Conservation (phyloP, 2,888 invertebrate species). For the Agonopterix alstromeriana region DNA sequence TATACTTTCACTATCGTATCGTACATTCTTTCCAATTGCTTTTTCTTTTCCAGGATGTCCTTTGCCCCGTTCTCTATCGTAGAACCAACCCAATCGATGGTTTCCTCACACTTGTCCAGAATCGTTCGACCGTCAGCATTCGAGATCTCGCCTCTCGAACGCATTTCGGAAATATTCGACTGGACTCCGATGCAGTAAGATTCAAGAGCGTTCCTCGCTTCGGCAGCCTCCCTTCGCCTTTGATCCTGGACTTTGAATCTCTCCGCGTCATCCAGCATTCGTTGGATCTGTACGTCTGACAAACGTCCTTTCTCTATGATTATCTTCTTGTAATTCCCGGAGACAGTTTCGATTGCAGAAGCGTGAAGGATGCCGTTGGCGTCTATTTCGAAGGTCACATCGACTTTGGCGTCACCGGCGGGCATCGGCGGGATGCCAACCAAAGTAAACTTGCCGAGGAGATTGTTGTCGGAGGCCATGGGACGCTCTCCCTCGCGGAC, state of each 20-base stretch:
- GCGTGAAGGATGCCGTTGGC: constrained; percentile 86
- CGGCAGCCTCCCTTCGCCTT: constrained; percentile 76
- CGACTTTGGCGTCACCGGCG: constrained; percentile 76
- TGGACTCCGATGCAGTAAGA: constrained; percentile 49
- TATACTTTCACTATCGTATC: too few relatives aligned
- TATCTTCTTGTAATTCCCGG: constrained; percentile 80
- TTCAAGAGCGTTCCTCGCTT: constrained; percentile 78
- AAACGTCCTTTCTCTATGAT: constrained; percentile 84
- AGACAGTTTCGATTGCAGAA: constrained; percentile 78
- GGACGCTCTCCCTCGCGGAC: constrained; percentile 83
- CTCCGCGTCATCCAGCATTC: constrained; percentile 82
- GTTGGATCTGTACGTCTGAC: constrained; percentile 84
- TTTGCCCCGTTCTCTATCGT: too few relatives aligned
- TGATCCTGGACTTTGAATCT: constrained; percentile 80
- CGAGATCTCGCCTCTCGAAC: background rate
- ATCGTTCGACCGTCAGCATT: background rate
- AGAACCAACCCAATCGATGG: background rate
- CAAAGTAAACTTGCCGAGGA: constrained; percentile 73
- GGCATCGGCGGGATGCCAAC: constrained; percentile 77
- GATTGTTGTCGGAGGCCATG: constrained; percentile 84
- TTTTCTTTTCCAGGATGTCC: too few relatives aligned
- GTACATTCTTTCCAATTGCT: too few relatives aligned
- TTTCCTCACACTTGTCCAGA: background rate
- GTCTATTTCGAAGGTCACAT: constrained; percentile 81
- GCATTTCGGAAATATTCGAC: background rate